Base-by-base conservation (phyloP, 2,888 invertebrate species). In the Drosophila kuntzei region DNA sequence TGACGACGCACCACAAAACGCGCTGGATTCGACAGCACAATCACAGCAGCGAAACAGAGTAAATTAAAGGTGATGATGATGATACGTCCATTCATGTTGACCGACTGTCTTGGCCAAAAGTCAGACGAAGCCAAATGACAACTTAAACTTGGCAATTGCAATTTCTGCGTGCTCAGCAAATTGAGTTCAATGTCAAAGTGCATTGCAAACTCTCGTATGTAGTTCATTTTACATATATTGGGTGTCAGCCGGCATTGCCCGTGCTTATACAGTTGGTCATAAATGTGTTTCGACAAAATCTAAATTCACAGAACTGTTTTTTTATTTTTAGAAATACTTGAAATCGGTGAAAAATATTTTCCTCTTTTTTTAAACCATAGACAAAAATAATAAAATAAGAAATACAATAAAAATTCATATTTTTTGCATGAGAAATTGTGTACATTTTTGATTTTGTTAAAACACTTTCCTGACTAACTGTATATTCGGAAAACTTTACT, bases 1-100 rank as follows among this genome's bases (percentile, higher is more conserved):
- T 90, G 83, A 2, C 87, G 84, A 3, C 61, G 77, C 18, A 16
- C 22, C 27, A 11, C n/a, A 14, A n/a, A 5, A 8, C 27, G 37
- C 7, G 25, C 14, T 2, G 36, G 43, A 34, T 25, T 7, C 18
- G 36, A 29, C 8, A 8, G 6, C 6, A 12, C 7, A 16, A 36
- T 5, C 27, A 37, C 12, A 11, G 18, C 16, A 11, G 32, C 29
- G 3, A 12, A 7, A n/a, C 32, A 32, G 2, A 65, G 39, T 50
- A 54, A 22, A 11, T 9, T 9, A n/a, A 3, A 11, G 27, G 34
- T 0, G 8, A 5, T 46, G 43, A 41, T 22, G 34, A 58, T 22
- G 25, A 50, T 36, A n/a, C 41, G 63, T 20, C 27, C 20, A n/a
- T 29, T 39, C 66, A 66, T 74, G 53, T 60, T 41, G 43, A 34